Percentiles rank a stretch among this genome's conserved stretches.
These are phyloP conservation scores for Neoascia interrupta DNA, from an alignment of 2,888 invertebrate genomes.

Conservation along the genomic window DNA sequence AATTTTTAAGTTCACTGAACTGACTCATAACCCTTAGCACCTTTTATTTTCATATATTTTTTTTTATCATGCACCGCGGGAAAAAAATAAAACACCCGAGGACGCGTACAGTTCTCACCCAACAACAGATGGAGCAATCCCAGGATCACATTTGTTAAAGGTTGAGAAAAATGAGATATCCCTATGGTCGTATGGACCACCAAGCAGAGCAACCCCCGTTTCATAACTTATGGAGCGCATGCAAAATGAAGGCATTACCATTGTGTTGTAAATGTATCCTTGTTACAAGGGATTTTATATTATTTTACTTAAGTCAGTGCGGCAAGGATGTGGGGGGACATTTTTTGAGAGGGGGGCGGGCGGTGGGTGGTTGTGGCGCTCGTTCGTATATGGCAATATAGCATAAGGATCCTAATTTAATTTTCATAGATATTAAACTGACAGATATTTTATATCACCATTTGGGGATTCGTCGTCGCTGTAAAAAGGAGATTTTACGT, in stretches of 20 bases:
- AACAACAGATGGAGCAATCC: constrained; percentile 46
- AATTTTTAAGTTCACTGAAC: constrained; percentile 64
- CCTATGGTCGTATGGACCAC: neutral
- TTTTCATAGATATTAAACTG: constrained; percentile 62
- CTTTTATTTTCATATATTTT: constrained; percentile 8
- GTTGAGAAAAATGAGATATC: constrained; percentile 19
- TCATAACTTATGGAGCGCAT: constrained; percentile 45
- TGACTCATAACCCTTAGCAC: constrained; percentile 64
- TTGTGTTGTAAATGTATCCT: constrained; percentile 28
- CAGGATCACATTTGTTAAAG: constrained; percentile 35
- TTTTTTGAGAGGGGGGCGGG: neutral
- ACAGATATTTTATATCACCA: constrained; percentile 61
- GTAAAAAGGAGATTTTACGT: constrained; percentile 10
- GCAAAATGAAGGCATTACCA: constrained; percentile 46
- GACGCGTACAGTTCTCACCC: neutral
- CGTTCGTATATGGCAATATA: too few species aligned
- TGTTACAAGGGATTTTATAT: neutral
- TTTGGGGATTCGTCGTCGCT: constrained; percentile 41
- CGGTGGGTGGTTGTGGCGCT: neutral
- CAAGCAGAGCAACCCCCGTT: neutral
- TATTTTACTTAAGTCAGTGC: neutral
- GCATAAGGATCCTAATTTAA: constrained; percentile 49
- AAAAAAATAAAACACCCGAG: neutral
- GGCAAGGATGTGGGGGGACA: neutral
- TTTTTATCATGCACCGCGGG: neutral